Percentiles rank a stretch among this genome's conserved stretches.
phyloP scores from a whole-genome alignment of 1,140 invertebrate genomes.

The Asobara japonica region DNA sequence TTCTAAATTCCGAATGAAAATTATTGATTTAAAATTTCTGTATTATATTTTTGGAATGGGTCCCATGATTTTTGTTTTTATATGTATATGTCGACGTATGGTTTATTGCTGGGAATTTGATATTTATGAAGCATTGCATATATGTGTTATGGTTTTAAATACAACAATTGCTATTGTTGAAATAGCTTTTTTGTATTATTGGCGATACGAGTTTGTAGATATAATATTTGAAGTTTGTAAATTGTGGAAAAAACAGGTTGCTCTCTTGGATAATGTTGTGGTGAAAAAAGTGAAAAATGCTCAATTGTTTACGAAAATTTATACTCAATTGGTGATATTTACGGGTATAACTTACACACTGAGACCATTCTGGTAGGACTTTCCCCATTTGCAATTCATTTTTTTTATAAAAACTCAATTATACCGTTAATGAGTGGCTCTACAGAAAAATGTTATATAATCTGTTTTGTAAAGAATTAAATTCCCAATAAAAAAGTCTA shows the following conservation, averaged over 20 bases:
- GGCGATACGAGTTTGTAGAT: neutral
- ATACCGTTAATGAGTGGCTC: too few species aligned
- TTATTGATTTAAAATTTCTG: too few species aligned
- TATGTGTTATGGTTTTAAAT: neutral
- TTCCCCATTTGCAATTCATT: too few species aligned
- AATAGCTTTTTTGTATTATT: neutral
- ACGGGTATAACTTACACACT: neutral
- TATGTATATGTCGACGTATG: too few species aligned
- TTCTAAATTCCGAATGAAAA: too few species aligned
- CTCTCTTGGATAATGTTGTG: neutral
- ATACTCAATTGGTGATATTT: neutral
- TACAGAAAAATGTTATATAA: too few species aligned
- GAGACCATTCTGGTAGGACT: neutral
- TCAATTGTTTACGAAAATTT: neutral
- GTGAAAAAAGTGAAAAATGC: neutral
- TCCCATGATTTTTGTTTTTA: too few species aligned
- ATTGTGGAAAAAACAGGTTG: neutral
- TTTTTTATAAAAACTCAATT: too few species aligned
- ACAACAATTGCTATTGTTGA: neutral
- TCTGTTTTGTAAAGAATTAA: too few species aligned
- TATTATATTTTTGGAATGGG: too few species aligned
- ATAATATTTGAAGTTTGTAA: neutral
- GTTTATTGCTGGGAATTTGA: too few species aligned
- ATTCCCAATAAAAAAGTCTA: too few species aligned
- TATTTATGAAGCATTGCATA: neutral